phyloP scores from a whole-genome alignment of 2,888 invertebrate species.

The Idaea straminata region DNA sequence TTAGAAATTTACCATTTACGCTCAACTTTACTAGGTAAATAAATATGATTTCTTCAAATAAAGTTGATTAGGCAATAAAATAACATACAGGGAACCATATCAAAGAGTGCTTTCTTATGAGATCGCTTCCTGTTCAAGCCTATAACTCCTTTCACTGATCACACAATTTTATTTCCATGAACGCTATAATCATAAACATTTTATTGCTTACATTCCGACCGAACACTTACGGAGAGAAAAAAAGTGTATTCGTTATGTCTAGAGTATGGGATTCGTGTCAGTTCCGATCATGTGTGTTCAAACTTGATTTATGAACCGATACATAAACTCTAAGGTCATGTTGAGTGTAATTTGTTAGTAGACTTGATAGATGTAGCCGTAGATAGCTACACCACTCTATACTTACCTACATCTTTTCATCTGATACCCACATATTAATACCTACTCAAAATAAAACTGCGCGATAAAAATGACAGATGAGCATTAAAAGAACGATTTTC shows the following conservation, averaged over 20 bases:
- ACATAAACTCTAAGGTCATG: slow-evolving; percentile 26
- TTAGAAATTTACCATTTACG: background rate
- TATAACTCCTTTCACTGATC: slow-evolving; percentile 60
- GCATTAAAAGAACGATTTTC: slow-evolving; percentile 16
- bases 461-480: background rate
- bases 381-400: slow-evolving; percentile 33
- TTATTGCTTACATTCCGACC: slow-evolving; percentile 69
- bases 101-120: slow-evolving; percentile 43
- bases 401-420: background rate
- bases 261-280: slow-evolving; percentile 64
- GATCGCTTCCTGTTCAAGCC: slow-evolving; percentile 44
- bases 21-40: slow-evolving; percentile 12
- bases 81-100: slow-evolving; percentile 41
- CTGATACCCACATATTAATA: background rate
- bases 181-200: slow-evolving; percentile 75
- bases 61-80: slow-evolving; percentile 41
- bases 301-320: slow-evolving; percentile 62
- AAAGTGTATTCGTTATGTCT: slow-evolving; percentile 44
- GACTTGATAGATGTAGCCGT: slow-evolving; percentile 12
- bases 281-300: slow-evolving; percentile 60
- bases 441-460: background rate
- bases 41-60: slow-evolving; percentile 41
- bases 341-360: slow-evolving; percentile 42
- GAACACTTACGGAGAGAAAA: slow-evolving; percentile 50
- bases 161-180: slow-evolving; percentile 72